phyloP scores from a whole-genome alignment of 2,888 invertebrate genomes.

The Elaeidobius kamerunicus region DNA sequence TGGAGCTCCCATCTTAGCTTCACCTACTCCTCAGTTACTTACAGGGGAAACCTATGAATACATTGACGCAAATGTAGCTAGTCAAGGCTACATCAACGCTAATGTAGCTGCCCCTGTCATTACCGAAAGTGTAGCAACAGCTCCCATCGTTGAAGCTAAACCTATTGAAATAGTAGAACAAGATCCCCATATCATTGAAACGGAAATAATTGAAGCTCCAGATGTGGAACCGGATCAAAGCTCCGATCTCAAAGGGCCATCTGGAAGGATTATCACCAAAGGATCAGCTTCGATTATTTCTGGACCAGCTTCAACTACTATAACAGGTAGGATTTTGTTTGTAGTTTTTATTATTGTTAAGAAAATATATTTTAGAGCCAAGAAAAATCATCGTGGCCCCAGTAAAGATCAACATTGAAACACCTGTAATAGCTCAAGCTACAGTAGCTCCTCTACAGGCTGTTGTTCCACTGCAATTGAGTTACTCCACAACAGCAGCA shows the following conservation, averaged over 20 bases:
- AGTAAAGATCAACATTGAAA: slow-evolving; percentile 10
- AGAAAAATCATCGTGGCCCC: slow-evolving; percentile 23
- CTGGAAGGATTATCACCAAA: slow-evolving; percentile 43
- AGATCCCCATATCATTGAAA: slow-evolving; percentile 38
- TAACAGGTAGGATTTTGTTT: slow-evolving; percentile 38
- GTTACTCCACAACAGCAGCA: slow-evolving; percentile 13
- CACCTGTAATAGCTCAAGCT: slow-evolving; percentile 3
- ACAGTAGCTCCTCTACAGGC: slow-evolving; percentile 14
- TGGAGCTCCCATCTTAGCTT: slow-evolving; percentile 14
- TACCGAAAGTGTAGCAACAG: neutral
- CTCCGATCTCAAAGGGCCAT: slow-evolving; percentile 43
- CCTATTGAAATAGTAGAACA: slow-evolving; percentile 30
- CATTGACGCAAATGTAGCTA: no score
- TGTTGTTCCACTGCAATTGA: slow-evolving; percentile 7
- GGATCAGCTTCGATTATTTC: slow-evolving; percentile 44
- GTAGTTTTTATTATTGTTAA: no score
- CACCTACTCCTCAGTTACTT: slow-evolving; percentile 22
- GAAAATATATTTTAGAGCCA: no score
- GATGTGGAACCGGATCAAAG: slow-evolving; percentile 38
- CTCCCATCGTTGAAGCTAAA: slow-evolving; percentile 25
- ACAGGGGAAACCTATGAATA: slow-evolving; percentile 9
- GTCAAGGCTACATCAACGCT: no score
- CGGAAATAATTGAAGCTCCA: slow-evolving; percentile 37
- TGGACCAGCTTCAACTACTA: slow-evolving; percentile 46
- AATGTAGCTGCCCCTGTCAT: no score